Evolutionary conservation across 2,888 invertebrate species (phyloP).

Genomic region (Isoperla grammatica): DNA sequence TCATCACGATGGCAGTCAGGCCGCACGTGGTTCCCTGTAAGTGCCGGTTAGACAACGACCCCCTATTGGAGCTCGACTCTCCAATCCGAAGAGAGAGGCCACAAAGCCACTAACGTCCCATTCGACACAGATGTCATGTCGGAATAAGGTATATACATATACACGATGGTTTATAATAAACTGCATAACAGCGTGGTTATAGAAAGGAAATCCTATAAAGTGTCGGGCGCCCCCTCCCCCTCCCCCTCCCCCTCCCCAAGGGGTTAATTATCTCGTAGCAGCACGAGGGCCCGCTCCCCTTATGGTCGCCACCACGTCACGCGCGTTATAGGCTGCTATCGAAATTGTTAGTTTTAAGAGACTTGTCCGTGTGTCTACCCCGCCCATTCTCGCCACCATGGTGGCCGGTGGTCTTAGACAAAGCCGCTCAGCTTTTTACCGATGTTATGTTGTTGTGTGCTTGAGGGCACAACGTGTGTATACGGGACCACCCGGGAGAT

Average conservation of each 20-base stretch:
- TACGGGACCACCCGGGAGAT: slow-evolving; percentile 21
- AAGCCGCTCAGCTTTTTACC: slow-evolving; percentile 11
- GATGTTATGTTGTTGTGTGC: slow-evolving; percentile 8
- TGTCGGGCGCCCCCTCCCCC: slow-evolving; percentile 4
- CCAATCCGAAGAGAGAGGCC: slow-evolving; percentile 19
- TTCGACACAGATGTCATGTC: slow-evolving; percentile 27
- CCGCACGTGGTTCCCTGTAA: too few species aligned
- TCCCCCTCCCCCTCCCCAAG: too few species aligned
- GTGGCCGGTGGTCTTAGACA: slow-evolving; percentile 16
- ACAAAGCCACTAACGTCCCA: slow-evolving; percentile 18
- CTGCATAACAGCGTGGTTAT: slow-evolving; percentile 16
- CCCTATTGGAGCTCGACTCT: slow-evolving; percentile 15
- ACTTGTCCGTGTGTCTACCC: slow-evolving; percentile 10
- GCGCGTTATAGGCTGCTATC: neutral
- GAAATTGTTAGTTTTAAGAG: slow-evolving; percentile 24
- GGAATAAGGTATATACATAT: neutral
- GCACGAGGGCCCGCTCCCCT: slow-evolving; percentile 4
- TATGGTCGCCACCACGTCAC: slow-evolving; percentile 6
- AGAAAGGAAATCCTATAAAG: slow-evolving; percentile 18
- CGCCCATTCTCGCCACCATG: slow-evolving; percentile 27
- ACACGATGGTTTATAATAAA: slow-evolving; percentile 21
- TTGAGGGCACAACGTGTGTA: slow-evolving; percentile 3
- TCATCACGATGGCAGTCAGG: too few species aligned
- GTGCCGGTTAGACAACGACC: slow-evolving; percentile 7
- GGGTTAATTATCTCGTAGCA: slow-evolving; percentile 25